Evolutionary conservation across 2,113 vertebrate genomes (phyloP).

Genomic region (Oplegnathus fasciatus): DNA sequence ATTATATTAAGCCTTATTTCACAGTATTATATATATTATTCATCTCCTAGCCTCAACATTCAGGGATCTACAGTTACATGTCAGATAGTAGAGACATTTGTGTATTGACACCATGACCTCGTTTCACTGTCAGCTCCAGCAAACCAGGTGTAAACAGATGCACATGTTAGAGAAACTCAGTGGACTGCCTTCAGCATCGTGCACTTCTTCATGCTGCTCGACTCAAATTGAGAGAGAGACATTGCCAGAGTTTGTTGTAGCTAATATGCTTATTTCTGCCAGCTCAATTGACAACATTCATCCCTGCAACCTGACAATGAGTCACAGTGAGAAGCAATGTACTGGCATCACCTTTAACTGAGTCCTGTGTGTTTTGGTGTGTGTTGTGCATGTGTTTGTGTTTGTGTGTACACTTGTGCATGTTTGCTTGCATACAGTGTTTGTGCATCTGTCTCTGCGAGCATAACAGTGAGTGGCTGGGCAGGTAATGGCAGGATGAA

Average conservation of each 20-base stretch:
- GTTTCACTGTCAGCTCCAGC: conserved; percentile 53
- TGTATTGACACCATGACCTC: conserved; percentile 62
- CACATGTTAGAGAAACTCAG: conserved; percentile 46
- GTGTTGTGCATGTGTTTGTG: conserved; percentile 30
- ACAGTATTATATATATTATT: not conserved
- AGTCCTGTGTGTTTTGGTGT: conserved; percentile 50
- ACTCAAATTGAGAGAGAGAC: conserved; percentile 75
- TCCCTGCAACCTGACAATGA: conserved; percentile 71
- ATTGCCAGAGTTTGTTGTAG: conserved; percentile 70
- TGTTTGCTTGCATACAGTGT: conserved; percentile 54
- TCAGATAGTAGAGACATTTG: conserved; percentile 33
- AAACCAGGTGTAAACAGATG: conserved; percentile 63
- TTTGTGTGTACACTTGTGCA: conserved; percentile 38
- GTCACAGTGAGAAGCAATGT: conserved; percentile 68
- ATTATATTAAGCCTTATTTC: not conserved
- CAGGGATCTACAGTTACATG: not conserved
- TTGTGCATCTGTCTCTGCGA: conserved; percentile 73
- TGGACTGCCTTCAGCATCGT: conserved; percentile 58
- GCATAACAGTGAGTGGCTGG: conserved; percentile 73
- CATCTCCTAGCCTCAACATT: conserved; percentile 8
- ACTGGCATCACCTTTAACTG: conserved; percentile 63
- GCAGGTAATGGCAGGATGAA: conserved; percentile 83
- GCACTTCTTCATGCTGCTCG: conserved; percentile 50
- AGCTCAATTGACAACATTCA: conserved; percentile 75
- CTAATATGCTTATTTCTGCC: conserved; percentile 81